phyloP scores from a whole-genome alignment of 1,140 invertebrate genomes.

The Nymphalis io region DNA sequence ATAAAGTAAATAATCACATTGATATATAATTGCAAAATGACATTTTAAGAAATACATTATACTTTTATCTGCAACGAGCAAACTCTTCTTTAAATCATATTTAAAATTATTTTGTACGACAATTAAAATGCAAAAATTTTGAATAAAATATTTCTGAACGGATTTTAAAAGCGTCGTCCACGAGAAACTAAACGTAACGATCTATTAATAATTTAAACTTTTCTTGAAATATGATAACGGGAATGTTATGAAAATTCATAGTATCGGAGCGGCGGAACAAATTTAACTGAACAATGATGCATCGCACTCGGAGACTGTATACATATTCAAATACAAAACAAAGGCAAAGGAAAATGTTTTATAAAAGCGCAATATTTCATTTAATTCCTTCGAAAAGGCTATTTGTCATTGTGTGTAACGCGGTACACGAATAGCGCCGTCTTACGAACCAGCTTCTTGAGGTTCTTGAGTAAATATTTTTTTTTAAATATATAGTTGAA shows the following conservation, averaged over 20 bases:
- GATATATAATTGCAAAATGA: too few relatives aligned
- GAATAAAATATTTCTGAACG: too few relatives aligned
- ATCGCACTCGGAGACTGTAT: conserved; percentile 22
- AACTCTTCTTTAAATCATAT: too few relatives aligned
- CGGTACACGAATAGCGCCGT: conserved; percentile 18
- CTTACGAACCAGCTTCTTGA: too few relatives aligned
- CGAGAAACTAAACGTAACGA: conserved; percentile 8
- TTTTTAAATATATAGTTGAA: too few relatives aligned
- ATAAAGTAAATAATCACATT: too few relatives aligned
- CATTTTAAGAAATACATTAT: too few relatives aligned
- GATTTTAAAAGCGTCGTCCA: background rate
- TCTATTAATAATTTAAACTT: conserved; percentile 25
- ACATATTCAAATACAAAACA: conserved; percentile 42
- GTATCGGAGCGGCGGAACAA: conserved; percentile 17
- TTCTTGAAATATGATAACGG: conserved; percentile 12
- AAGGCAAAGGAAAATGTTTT: conserved; percentile 40
- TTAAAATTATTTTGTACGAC: too few relatives aligned
- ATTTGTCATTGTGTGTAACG: conserved; percentile 35
- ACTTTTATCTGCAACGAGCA: too few relatives aligned
- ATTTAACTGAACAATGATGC: conserved; percentile 23
- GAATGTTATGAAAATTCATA: conserved; percentile 25
- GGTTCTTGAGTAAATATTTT: too few relatives aligned
- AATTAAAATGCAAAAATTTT: too few relatives aligned
- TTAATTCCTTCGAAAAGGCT: conserved; percentile 43
- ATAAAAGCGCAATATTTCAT: conserved; percentile 49